Conservation (phyloP, 2,888 invertebrate genomes). For the Hartigia nigra region DNA sequence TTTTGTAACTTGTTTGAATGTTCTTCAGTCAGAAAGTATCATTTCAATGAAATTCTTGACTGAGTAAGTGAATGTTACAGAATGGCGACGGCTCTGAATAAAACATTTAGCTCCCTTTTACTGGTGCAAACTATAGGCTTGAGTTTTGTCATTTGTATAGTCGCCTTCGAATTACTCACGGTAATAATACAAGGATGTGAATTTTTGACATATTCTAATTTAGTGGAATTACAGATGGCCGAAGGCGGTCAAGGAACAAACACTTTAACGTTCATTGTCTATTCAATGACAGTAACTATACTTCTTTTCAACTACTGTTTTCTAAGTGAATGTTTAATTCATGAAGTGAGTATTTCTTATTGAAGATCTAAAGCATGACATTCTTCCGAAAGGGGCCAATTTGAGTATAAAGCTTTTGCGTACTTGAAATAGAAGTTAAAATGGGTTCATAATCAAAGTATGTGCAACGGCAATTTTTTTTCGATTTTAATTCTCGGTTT, state of each 20-base stretch:
- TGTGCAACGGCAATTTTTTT: too few relatives aligned
- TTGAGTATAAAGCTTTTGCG: too few relatives aligned
- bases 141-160: slow-evolving; percentile 35
- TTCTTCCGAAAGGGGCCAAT: too few relatives aligned
- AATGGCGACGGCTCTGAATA: slow-evolving; percentile 25
- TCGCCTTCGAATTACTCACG: slow-evolving; percentile 32
- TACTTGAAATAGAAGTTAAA: too few relatives aligned
- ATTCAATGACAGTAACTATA: slow-evolving; percentile 31
- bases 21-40: too few relatives aligned
- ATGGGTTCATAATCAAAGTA: too few relatives aligned
- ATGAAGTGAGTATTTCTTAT: slow-evolving; percentile 20
- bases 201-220: too few relatives aligned
- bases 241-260: slow-evolving; percentile 28
- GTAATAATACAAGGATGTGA: slow-evolving; percentile 18
- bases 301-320: slow-evolving; percentile 39
- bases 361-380: too few relatives aligned
- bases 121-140: slow-evolving; percentile 38
- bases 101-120: slow-evolving; percentile 34
- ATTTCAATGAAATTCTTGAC: too few relatives aligned
- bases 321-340: slow-evolving; percentile 36
- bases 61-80: slow-evolving; percentile 21
- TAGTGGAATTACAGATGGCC: slow-evolving; percentile 19
- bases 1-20: too few relatives aligned
- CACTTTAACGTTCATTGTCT: slow-evolving; percentile 34
- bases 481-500: too few relatives aligned